Conservation (phyloP, 2,113 vertebrate species). For the Cebidichthys violaceus region DNA sequence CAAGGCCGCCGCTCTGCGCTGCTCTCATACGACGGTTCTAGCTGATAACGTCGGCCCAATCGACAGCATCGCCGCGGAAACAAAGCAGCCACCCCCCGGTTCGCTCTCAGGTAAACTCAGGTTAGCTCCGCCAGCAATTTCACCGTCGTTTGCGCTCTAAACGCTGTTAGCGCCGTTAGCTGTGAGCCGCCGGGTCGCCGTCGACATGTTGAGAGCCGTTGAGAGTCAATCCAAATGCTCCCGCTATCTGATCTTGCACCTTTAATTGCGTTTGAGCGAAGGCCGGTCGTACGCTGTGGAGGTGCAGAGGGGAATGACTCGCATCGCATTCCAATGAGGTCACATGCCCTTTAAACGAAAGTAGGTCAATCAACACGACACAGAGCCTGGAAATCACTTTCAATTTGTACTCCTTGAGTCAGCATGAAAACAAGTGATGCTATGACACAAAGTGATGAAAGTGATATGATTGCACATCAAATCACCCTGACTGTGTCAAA, state of each 20-base stretch:
- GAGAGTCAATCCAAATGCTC: background rate
- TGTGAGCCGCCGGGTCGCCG: background rate
- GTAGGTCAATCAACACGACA: constrained; percentile 37
- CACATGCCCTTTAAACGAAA: constrained; percentile 37
- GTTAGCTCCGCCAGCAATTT: too few species aligned
- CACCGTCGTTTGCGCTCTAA: too few species aligned
- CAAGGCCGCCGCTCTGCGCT: too few species aligned
- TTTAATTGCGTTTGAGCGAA: constrained; percentile 2
- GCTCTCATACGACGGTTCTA: too few species aligned
- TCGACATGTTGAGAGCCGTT: too few species aligned
- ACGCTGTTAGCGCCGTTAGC: background rate
- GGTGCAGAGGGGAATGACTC: background rate
- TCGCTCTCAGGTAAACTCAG: too few species aligned
- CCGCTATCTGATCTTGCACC: background rate
- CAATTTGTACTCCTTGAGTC: constrained; percentile 32
- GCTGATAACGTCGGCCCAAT: too few species aligned
- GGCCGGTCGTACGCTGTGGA: background rate
- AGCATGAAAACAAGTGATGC: constrained; percentile 11
- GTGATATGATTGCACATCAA: background rate
- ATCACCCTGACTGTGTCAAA: background rate
- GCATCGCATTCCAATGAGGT: constrained; percentile 17
- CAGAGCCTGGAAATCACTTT: constrained; percentile 13
- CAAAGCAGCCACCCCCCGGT: too few species aligned
- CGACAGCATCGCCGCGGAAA: too few species aligned
- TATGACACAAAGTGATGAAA: background rate